phyloP scores from a whole-genome alignment of 1,140 invertebrate species.

The Acromyrmex echinatior region DNA sequence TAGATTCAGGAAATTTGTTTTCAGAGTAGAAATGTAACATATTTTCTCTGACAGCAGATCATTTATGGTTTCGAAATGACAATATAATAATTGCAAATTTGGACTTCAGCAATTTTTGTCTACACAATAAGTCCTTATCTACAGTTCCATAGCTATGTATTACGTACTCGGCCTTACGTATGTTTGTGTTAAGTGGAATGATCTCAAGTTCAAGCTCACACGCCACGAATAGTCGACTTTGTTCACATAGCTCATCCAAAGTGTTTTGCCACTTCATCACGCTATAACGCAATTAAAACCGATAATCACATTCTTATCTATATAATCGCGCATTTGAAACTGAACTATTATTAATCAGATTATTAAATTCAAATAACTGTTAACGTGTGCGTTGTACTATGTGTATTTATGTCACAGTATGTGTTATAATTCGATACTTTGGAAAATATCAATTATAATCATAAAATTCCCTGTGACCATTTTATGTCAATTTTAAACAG shows the following conservation, averaged over 20 bases:
- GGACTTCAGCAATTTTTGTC: slow-evolving; percentile 17
- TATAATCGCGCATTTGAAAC: slow-evolving; percentile 14
- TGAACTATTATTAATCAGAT: slow-evolving; percentile 27
- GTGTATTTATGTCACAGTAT: background rate
- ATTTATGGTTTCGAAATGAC: background rate
- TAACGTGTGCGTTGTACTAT: background rate
- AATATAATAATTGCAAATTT: slow-evolving; percentile 25
- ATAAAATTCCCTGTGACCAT: background rate
- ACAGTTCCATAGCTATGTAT: slow-evolving; percentile 41
- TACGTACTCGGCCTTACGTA: slow-evolving; percentile 62
- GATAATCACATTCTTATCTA: slow-evolving; percentile 45
- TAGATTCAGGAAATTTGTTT: no score
- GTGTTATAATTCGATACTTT: background rate
- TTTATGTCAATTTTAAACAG: background rate
- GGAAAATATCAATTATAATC: background rate
- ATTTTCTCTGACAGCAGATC: background rate
- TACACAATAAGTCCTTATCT: slow-evolving; percentile 42
- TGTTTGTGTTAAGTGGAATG: slow-evolving; percentile 67
- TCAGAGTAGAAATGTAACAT: background rate
- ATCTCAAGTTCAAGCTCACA: slow-evolving; percentile 76
- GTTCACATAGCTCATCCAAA: slow-evolving; percentile 52
- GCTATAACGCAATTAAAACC: slow-evolving; percentile 47
- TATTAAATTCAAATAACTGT: slow-evolving; percentile 8
- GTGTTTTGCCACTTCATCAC: slow-evolving; percentile 40
- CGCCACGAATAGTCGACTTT: slow-evolving; percentile 65